phyloP scores from a whole-genome alignment of 2,797 vertebrate genomes.

The Sternarchorhynchus goeldii region DNA sequence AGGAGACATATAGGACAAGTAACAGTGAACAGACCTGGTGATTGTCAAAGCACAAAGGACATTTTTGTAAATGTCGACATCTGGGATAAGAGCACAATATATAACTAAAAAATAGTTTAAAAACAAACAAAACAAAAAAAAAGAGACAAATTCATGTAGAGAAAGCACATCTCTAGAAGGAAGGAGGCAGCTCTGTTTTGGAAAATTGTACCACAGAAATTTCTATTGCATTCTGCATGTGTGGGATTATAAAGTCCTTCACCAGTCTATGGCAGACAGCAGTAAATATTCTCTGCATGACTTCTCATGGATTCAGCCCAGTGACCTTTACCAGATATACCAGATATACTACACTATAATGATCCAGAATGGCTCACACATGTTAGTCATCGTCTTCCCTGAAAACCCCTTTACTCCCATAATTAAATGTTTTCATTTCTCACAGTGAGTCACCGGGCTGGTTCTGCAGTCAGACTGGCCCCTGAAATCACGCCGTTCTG shows the following conservation, averaged over 20 bases:
- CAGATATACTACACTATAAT: constrained; percentile 73
- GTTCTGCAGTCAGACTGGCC: constrained; percentile 11
- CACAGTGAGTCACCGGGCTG: constrained; percentile 64
- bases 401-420: constrained; percentile 68
- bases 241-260: constrained; percentile 9
- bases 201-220: neutral
- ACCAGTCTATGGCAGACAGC: neutral
- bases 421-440: constrained; percentile 71
- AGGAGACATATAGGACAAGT: too few species aligned
- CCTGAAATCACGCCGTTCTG: constrained; percentile 41
- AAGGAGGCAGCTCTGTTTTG: too few species aligned
- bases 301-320: constrained; percentile 51
- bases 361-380: constrained; percentile 72
- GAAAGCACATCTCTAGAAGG: too few species aligned
- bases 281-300: constrained; percentile 37
- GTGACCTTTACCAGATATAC: constrained; percentile 75
- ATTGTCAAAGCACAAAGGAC: too few species aligned
- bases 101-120: too few species aligned
- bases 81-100: too few species aligned
- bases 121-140: too few species aligned
- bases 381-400: constrained; percentile 71
- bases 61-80: too few species aligned
- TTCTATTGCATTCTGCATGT: neutral
- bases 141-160: too few species aligned
- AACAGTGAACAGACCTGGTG: too few species aligned